Conservation (phyloP, 2,113 vertebrate genomes). For the Motacilla alba region DNA sequence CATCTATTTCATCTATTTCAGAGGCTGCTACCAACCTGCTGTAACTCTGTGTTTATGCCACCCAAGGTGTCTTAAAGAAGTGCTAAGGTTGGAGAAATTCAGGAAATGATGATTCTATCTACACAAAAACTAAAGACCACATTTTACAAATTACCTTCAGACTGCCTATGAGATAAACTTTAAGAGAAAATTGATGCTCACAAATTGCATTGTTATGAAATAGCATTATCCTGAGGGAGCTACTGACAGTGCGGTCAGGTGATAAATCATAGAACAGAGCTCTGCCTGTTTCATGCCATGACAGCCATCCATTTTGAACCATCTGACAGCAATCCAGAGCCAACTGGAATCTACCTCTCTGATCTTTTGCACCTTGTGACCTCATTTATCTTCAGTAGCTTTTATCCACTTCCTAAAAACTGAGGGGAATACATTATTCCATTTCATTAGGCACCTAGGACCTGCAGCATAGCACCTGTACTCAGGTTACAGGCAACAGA, state of each 20-base stretch:
- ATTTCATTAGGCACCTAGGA: neutral
- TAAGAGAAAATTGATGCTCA: neutral
- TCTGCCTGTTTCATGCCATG: neutral
- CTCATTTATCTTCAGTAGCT: neutral
- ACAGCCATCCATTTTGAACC: neutral
- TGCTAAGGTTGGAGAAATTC: neutral
- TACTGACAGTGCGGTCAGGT: neutral
- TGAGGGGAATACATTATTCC: accelerated
- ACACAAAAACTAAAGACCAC: neutral
- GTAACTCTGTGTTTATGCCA: neutral
- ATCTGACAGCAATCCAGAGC: neutral
- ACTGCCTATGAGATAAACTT: neutral
- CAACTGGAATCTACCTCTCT: neutral
- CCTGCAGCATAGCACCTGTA: neutral
- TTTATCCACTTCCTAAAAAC: neutral
- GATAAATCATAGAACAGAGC: neutral
- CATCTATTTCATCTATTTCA: neutral
- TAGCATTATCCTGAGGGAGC: neutral
- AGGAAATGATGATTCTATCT: accelerated
- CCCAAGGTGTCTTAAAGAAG: neutral
- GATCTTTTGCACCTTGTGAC: neutral
- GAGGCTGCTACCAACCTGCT: neutral
- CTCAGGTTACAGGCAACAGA: neutral
- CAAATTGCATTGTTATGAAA: neutral
- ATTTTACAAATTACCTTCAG: neutral